phyloP scores from a whole-genome alignment of 2,797 vertebrate genomes.

The Chiroxiphia lanceolata region DNA sequence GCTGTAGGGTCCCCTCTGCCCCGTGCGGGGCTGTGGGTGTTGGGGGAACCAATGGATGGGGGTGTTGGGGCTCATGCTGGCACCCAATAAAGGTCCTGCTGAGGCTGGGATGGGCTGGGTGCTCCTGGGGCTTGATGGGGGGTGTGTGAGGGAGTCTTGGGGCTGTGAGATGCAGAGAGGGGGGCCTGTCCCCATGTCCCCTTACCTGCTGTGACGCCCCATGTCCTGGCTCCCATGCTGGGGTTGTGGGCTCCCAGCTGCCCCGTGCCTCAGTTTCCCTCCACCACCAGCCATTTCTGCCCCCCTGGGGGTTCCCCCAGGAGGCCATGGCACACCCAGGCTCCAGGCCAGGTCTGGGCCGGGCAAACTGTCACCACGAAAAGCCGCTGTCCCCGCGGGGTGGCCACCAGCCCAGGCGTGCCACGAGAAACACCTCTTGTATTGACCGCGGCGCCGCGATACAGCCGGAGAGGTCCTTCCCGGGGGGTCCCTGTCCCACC shows the following conservation, averaged over 20 bases:
- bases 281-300: background rate
- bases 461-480: conserved; percentile 40
- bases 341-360: background rate
- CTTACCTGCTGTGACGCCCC: background rate
- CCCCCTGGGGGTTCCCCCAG: accelerated
- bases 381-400: background rate
- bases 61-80: background rate
- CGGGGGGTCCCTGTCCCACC: background rate
- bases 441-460: conserved; percentile 26
- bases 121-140: background rate
- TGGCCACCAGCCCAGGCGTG: conserved; percentile 11
- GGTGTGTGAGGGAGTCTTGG: background rate
- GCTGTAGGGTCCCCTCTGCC: background rate
- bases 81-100: conserved; percentile 18
- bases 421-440: conserved; percentile 64
- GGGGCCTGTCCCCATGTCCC: background rate
- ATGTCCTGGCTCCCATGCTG: background rate
- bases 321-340: background rate
- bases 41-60: background rate
- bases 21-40: background rate
- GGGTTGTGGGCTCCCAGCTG: background rate
- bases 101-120: background rate
- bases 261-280: background rate
- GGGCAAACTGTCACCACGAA: background rate
- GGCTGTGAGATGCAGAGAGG: background rate